Evolutionary conservation across 2,888 invertebrate genomes (phyloP).

Genomic region (Ptychoptera contaminata): DNA sequence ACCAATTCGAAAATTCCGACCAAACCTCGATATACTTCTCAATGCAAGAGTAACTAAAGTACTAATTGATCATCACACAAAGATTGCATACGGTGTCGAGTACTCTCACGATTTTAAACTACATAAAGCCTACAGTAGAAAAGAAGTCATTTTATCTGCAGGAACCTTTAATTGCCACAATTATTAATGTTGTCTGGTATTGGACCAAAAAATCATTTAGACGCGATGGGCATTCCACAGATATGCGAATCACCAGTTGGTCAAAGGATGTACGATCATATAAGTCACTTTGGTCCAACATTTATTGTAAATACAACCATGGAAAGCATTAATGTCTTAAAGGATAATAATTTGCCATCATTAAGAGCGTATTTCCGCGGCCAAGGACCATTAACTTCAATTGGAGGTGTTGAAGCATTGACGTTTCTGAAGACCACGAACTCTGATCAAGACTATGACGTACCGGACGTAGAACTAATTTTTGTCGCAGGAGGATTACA

Average conservation of each 20-base stretch:
- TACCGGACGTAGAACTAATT: slow-evolving; percentile 52
- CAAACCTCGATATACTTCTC: slow-evolving; percentile 48
- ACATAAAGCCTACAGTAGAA: slow-evolving; percentile 41
- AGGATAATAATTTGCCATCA: neutral
- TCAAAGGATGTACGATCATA: slow-evolving; percentile 38
- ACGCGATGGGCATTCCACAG: slow-evolving; percentile 37
- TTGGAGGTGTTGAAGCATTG: slow-evolving; percentile 51
- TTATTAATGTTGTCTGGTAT: slow-evolving; percentile 74
- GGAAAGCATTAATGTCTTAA: slow-evolving; percentile 12
- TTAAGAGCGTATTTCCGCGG: slow-evolving; percentile 17
- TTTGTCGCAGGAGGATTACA: slow-evolving; percentile 45
- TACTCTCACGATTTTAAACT: slow-evolving; percentile 37
- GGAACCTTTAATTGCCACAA: slow-evolving; percentile 80
- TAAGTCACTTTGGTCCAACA: slow-evolving; percentile 29
- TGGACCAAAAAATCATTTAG: slow-evolving; percentile 38
- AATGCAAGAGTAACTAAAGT: slow-evolving; percentile 44
- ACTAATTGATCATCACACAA: slow-evolving; percentile 43
- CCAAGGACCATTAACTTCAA: slow-evolving; percentile 33
- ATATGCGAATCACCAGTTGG: slow-evolving; percentile 49
- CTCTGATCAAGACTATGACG: slow-evolving; percentile 39
- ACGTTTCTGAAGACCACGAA: slow-evolving; percentile 42
- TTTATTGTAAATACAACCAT: slow-evolving; percentile 24
- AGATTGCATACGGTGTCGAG: slow-evolving; percentile 51
- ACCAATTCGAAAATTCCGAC: slow-evolving; percentile 35
- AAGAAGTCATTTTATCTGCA: slow-evolving; percentile 72